These are phyloP conservation scores for Trichogramma evanescens DNA, from an alignment of 2,888 invertebrate genomes.

Conservation along the genomic window DNA sequence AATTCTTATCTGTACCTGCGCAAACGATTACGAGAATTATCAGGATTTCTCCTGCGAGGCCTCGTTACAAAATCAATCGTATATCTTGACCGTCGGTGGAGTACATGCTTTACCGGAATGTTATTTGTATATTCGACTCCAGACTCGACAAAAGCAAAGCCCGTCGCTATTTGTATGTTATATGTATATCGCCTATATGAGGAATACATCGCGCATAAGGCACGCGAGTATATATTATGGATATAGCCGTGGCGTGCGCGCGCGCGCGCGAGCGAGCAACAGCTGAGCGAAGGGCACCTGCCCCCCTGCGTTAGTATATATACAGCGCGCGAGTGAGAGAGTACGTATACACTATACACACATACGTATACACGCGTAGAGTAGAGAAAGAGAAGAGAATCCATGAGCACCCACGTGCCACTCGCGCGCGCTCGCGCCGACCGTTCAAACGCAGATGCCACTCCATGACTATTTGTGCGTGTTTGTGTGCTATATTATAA, in stretches of 20 bases:
- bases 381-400: background rate
- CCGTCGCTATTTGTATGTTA: no score
- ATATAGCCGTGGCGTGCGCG: conserved; percentile 16
- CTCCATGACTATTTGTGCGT: conserved; percentile 6
- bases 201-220: background rate
- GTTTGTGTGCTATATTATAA: conserved; percentile 2
- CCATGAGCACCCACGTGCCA: conserved; percentile 10
- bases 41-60: no score
- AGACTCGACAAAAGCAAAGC: no score
- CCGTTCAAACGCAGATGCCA: conserved; percentile 12
- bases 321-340: conserved; percentile 19
- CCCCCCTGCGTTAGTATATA: conserved; percentile 28
- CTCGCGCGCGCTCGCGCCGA: background rate
- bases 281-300: conserved; percentile 43
- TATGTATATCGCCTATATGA: no score
- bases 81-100: no score
- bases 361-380: background rate
- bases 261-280: conserved; percentile 33
- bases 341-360: background rate
- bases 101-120: no score
- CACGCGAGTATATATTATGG: conserved; percentile 19
- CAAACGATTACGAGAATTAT: no score
- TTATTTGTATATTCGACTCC: no score
- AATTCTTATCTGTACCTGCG: no score
- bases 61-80: no score